phyloP scores from a whole-genome alignment of 2,888 invertebrate species.

The Mongoloraphidia duomilia region DNA sequence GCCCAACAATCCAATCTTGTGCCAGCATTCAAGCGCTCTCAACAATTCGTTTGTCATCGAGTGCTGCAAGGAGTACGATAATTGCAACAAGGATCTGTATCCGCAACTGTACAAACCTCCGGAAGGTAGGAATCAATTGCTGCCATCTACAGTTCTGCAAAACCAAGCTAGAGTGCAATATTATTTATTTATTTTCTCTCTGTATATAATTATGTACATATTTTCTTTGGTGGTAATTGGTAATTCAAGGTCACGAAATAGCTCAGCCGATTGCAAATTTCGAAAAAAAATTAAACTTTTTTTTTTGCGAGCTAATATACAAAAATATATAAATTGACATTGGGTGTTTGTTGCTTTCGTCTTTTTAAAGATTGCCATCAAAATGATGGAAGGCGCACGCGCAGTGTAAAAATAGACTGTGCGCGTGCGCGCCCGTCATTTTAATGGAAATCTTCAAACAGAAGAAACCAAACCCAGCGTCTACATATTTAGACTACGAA shows the following conservation, averaged over 20 bases:
- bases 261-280: too few species aligned
- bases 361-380: too few species aligned
- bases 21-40: slow-evolving; percentile 59
- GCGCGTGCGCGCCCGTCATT: too few species aligned
- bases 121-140: slow-evolving; percentile 42
- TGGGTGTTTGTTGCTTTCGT: too few species aligned
- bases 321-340: too few species aligned
- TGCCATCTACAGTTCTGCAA: background rate
- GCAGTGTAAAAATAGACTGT: too few species aligned
- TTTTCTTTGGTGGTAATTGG: slow-evolving; percentile 7
- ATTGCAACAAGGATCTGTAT: slow-evolving; percentile 60
- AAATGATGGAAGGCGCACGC: too few species aligned
- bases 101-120: slow-evolving; percentile 50
- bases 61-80: slow-evolving; percentile 62
- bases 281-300: too few species aligned
- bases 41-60: slow-evolving; percentile 65
- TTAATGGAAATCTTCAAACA: too few species aligned
- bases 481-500: too few species aligned
- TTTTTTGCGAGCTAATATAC: too few species aligned
- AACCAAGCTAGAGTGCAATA: background rate
- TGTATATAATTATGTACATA: slow-evolving; percentile 13
- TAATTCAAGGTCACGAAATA: background rate
- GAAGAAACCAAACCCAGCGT: too few species aligned
- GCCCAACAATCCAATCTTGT: slow-evolving; percentile 68
- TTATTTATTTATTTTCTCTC: background rate